Conservation (phyloP, 2,797 vertebrate genomes). For the Otolemur crassicaudatus region DNA sequence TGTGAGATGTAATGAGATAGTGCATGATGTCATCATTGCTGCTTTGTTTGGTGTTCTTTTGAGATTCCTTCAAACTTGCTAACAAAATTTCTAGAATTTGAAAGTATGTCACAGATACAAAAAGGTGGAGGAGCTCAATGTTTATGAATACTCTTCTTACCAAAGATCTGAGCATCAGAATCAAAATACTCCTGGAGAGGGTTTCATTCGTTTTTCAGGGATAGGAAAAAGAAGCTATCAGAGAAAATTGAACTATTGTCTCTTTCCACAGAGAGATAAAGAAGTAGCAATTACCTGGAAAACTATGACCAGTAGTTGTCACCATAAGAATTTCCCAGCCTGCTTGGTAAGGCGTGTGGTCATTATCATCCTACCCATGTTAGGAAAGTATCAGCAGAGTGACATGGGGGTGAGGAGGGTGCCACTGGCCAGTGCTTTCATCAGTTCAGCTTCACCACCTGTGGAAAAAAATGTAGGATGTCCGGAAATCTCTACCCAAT, state of each 20-base stretch:
- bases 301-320: not conserved
- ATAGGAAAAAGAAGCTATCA: not conserved
- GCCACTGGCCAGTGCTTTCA: too few relatives aligned
- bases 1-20: not conserved
- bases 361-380: not conserved
- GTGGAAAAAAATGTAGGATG: not conserved
- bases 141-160: not conserved
- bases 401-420: too few relatives aligned
- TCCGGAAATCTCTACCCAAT: not conserved
- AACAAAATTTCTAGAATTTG: conserved; percentile 2
- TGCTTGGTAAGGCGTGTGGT: not conserved
- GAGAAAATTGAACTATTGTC: not conserved
- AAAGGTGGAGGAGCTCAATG: not conserved
- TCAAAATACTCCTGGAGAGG: not conserved
- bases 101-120: not conserved
- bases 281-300: not conserved
- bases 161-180: not conserved
- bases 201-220: not conserved
- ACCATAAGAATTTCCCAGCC: not conserved
- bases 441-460: not conserved
- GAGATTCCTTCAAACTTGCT: not conserved
- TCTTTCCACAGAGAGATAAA: not conserved
- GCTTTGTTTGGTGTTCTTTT: not conserved
- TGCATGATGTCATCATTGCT: not conserved
- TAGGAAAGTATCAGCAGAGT: not conserved